These are phyloP conservation scores for Thera britannica DNA, from an alignment of 2,888 invertebrate species.

Conservation along the genomic window DNA sequence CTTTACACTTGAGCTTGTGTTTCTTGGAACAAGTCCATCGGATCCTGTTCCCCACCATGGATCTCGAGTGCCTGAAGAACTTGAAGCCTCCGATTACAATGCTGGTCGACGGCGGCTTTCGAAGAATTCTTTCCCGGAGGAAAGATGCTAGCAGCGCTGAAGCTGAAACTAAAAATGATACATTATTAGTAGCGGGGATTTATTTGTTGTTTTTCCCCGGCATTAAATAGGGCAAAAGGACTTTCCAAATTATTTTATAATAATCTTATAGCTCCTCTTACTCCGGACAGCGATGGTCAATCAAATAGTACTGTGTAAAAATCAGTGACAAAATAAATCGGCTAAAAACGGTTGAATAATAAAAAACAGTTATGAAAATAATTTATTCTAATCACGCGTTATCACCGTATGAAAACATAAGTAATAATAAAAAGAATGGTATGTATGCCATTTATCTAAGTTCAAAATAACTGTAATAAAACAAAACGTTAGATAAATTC, in stretches of 20 bases:
- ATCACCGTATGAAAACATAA: too few species aligned
- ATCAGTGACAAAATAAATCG: too few species aligned
- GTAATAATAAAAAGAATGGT: too few species aligned
- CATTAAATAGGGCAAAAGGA: neutral
- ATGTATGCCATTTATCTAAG: neutral
- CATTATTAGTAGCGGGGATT: neutral
- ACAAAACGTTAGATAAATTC: neutral
- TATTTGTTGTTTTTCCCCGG: neutral
- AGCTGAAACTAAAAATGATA: conserved; percentile 27
- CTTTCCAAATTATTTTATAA: too few species aligned
- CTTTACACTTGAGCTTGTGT: conserved; percentile 75
- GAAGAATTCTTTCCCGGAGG: conserved; percentile 61
- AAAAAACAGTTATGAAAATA: neutral
- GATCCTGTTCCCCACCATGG: conserved; percentile 71
- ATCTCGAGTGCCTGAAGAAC: conserved; percentile 74
- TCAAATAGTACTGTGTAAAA: neutral
- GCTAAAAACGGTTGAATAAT: neutral
- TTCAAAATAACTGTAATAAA: neutral
- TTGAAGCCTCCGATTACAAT: conserved; percentile 73
- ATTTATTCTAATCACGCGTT: neutral
- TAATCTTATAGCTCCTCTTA: neutral
- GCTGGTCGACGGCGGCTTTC: conserved; percentile 59
- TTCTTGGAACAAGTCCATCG: conserved; percentile 78
- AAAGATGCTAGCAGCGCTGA: conserved; percentile 66
- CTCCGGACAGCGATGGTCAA: neutral